Conservation (phyloP, 2,888 invertebrate species). For the Drosophila engyochracea region DNA sequence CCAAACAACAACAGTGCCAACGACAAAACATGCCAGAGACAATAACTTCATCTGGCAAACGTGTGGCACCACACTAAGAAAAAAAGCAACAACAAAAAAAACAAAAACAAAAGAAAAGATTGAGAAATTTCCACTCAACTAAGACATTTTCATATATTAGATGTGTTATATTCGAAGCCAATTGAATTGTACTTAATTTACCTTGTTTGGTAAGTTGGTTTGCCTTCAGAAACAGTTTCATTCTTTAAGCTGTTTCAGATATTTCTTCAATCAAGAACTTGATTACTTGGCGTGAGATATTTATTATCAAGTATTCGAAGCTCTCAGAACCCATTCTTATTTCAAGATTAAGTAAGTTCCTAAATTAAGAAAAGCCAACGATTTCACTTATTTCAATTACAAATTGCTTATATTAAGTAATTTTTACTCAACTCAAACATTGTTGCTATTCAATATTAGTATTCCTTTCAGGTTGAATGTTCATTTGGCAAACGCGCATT, state of each 20-base stretch:
- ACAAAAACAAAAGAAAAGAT: not conserved
- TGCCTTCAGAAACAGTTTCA: not conserved
- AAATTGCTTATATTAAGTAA: not conserved
- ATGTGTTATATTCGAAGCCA: not conserved
- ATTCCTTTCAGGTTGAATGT: not conserved
- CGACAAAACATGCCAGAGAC: slow-evolving; percentile 68
- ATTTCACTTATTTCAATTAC: too few species aligned
- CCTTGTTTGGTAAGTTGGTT: not conserved
- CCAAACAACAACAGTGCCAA: slow-evolving; percentile 32
- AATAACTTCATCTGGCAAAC: slow-evolving; percentile 73
- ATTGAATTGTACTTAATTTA: not conserved
- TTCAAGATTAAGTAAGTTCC: too few species aligned
- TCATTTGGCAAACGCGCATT: not conserved
- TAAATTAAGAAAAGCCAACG: too few species aligned
- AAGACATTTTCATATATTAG: not conserved
- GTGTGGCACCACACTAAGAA: not conserved
- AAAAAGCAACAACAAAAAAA: not conserved
- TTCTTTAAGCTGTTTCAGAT: not conserved
- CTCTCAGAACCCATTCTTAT: too few species aligned
- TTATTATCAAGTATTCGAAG: not conserved
- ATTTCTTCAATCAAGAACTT: not conserved
- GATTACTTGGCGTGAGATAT: not conserved
- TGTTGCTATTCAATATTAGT: not conserved
- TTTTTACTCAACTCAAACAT: not conserved
- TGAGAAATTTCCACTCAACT: not conserved